These are phyloP conservation scores for Perdita meconis DNA, from an alignment of 2,888 invertebrate species.

Conservation along the genomic window DNA sequence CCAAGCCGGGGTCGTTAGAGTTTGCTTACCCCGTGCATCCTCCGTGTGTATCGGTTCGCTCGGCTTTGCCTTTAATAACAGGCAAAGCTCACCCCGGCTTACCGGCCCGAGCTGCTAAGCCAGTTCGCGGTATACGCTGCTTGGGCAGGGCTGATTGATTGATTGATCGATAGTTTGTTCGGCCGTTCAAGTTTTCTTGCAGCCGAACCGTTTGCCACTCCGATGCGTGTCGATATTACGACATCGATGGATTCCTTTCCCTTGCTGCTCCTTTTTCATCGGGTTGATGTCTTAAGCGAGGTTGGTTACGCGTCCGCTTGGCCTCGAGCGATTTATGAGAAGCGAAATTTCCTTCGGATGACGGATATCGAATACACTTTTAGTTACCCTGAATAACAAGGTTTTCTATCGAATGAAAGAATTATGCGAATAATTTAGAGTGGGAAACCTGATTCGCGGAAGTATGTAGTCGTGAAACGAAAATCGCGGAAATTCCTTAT, in stretches of 20 bases:
- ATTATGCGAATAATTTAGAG: too few species aligned
- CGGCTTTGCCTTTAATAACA: constrained; percentile 67
- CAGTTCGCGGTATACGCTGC: constrained; percentile 18
- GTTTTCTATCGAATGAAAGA: too few species aligned
- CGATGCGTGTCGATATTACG: constrained; percentile 10
- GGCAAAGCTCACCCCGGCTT: constrained; percentile 44
- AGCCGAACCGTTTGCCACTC: constrained; percentile 38
- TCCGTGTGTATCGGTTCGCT: constrained; percentile 54
- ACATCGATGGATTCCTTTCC: background rate
- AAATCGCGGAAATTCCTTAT: too few species aligned
- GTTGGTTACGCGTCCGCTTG: background rate
- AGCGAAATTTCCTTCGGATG: background rate
- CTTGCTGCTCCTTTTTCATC: background rate
- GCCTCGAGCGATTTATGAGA: background rate
- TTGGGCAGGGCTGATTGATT: constrained; percentile 56
- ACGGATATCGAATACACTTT: too few species aligned
- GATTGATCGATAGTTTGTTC: constrained; percentile 63
- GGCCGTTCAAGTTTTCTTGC: constrained; percentile 33
- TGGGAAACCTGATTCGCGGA: too few species aligned
- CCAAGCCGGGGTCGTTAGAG: constrained; percentile 67
- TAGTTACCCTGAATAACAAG: too few species aligned
- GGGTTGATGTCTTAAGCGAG: background rate
- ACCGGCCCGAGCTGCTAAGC: constrained; percentile 40
- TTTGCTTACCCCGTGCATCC: constrained; percentile 50
- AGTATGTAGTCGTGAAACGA: too few species aligned